Evolutionary conservation across 2,797 vertebrate species (phyloP), one percentile per base, ranked within the genome.

Genomic region (Lutjanus argentimaculatus): DNA sequence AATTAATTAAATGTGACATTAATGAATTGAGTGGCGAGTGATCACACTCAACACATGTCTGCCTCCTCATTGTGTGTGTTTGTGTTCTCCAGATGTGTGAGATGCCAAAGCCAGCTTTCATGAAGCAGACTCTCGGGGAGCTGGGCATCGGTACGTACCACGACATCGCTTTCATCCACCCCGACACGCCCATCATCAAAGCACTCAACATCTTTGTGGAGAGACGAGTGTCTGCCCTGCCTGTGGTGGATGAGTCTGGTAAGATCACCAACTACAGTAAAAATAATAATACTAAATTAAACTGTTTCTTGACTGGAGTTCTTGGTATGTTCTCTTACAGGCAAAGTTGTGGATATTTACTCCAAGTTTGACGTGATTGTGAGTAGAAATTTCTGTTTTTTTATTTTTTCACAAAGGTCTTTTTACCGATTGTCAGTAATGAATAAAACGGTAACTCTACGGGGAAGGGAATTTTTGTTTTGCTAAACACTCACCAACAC

Each of bases 341-440:
- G 98, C 90, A 99, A 98, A 95, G 99, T 99, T 91, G 99, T 99
- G 95, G 98, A 99, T 96, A 99, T 99, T 97, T 99, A 99, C 96
- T 99, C 99, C 93, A 99, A 99, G 95, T 99, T 99, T 94, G 99
- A 99, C 90, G 99, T 99, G 88, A 99, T 99, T 94, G 99, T 99
- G 97, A 99, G 98, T 99, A 12, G 2, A 46, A 46, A 46, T 46
- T 46, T 46, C 45, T 3, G 0, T 12, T 45, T 46, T 14, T 46
- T 14, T 46, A 6, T 46, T 46, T 45, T 45, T 4, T 36, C 6
- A 2, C 30, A 36, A 36, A 36, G 5, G 4, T 36, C 30, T 36
- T 4, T 36, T 36, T 36, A 36, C 4, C 4, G 30, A 4, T 36
- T 36, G 30, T 36, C 30, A 36, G 30, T 36, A 36, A 36, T 36